Conservation (phyloP, 2,113 vertebrate species). For the Pholis gunnellus region DNA sequence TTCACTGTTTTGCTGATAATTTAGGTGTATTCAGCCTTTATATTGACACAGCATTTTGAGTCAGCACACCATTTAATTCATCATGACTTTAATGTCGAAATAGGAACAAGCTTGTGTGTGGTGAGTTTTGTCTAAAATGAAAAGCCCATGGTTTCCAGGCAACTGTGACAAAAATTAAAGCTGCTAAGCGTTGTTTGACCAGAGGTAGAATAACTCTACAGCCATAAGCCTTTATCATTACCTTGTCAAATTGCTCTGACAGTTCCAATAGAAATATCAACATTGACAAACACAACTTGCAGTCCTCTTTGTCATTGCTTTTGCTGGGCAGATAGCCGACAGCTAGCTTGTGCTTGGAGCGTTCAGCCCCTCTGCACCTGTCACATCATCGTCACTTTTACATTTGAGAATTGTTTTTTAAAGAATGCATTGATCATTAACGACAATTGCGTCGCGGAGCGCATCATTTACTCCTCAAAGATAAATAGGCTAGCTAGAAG, state of each 20-base stretch:
- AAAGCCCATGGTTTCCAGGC: not conserved
- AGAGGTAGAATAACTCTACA: not conserved
- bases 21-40: not conserved
- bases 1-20: not conserved
- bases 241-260: not conserved
- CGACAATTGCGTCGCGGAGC: no score
- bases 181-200: not conserved
- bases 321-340: not conserved
- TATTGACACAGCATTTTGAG: slow-evolving; percentile 2
- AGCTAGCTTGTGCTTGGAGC: no score
- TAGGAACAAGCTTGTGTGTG: not conserved
- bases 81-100: not conserved
- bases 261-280: not conserved
- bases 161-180: not conserved
- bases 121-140: not conserved
- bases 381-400: not conserved
- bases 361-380: no score
- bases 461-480: not conserved
- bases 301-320: not conserved
- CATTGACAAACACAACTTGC: not conserved
- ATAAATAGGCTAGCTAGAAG: not conserved
- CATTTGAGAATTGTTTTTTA: not conserved
- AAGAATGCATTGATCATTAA: not conserved
- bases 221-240: not conserved
- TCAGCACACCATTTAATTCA: not conserved